Evolutionary conservation across 1,140 invertebrate genomes (phyloP), one percentile per base, ranked within the genome.

Genomic region (Dendroctonus valens): DNA sequence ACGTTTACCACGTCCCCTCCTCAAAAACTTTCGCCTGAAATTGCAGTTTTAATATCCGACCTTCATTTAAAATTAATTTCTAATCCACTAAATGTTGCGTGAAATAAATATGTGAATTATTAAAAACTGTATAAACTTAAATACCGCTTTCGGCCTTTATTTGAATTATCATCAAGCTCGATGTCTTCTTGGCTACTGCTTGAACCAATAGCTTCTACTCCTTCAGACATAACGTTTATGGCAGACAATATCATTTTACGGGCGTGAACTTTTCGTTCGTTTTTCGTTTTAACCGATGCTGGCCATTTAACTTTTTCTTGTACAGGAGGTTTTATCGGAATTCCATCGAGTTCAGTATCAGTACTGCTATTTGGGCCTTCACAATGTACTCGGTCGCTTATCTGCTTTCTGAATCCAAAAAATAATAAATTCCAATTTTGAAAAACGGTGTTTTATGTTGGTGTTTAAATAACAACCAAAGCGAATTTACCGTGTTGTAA

Each of bases 101-200:
- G 26, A 26, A 26, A 26, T 26, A 26, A 26, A 26, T 26, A 26
- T 26, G 26, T 26, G 26, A 26, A 26, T 26, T 26, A 26, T 26
- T 26, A 26, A 26, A 26, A 26, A 26, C 26, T 26, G 26, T 26
- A 26, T 26, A 26, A 26, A 26, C 26, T 26, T 3, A 26, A 26
- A 61, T 11, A 67, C 59, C 77, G 69, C 70, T 78, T 78, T 41
- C 76, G 68, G 41, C 75, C 70, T 65, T 77, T 76, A 7, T 66
- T 69, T 41, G 70, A 69, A 41, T 63, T 65, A 12, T 76, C 73
- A 15, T 77, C 77, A 26, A 53, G 58, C 59, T 76, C 75, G n/a
- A 70, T 76, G 48, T 78, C 77, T 58, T 76, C 76, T 64, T 76
- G 75, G 9, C 76, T 77, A 68, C 74, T 77, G 59, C 75, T 77